Percentiles rank a stretch among this genome's conserved stretches.
Evolutionary conservation across 2,888 invertebrate species (phyloP).

Genomic region (Mimumesa dahlbomi): DNA sequence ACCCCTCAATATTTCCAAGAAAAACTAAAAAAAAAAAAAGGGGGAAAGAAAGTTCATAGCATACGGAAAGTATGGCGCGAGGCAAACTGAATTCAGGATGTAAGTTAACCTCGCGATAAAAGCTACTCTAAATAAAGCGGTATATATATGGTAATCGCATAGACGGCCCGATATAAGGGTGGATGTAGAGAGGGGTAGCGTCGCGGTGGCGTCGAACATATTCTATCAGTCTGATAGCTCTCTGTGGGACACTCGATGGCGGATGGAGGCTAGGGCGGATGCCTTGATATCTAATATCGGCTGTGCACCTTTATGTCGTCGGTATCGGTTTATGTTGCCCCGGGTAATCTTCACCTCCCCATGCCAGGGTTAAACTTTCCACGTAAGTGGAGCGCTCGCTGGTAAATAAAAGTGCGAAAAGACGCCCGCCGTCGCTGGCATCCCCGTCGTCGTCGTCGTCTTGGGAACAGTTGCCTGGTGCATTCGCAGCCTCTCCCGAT

Average conservation of each 20-base stretch:
- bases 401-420: constrained; percentile 65
- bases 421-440: constrained; percentile 22
- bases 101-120: constrained; percentile 69
- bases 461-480: constrained; percentile 56
- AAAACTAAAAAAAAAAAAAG: constrained; percentile 3
- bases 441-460: constrained; percentile 38
- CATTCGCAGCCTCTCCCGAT: constrained; percentile 15
- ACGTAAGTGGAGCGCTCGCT: constrained; percentile 62
- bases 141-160: constrained; percentile 71
- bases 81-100: constrained; percentile 42
- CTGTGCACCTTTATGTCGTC: constrained; percentile 61
- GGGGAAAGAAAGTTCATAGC: neutral
- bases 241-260: constrained; percentile 69
- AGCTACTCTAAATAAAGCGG: constrained; percentile 73
- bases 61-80: neutral
- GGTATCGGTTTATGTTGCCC: constrained; percentile 64
- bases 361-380: constrained; percentile 64
- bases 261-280: constrained; percentile 56
- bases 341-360: constrained; percentile 62
- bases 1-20: too few relatives aligned
- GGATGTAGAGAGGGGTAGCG: constrained; percentile 11
- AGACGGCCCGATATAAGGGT: constrained; percentile 25
- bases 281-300: constrained; percentile 70
- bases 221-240: constrained; percentile 76
- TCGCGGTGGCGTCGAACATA: constrained; percentile 62